Evolutionary conservation across 2,113 vertebrate genomes (phyloP), one percentile per base, ranked within the genome.

Genomic region (Phocoena sinus): DNA sequence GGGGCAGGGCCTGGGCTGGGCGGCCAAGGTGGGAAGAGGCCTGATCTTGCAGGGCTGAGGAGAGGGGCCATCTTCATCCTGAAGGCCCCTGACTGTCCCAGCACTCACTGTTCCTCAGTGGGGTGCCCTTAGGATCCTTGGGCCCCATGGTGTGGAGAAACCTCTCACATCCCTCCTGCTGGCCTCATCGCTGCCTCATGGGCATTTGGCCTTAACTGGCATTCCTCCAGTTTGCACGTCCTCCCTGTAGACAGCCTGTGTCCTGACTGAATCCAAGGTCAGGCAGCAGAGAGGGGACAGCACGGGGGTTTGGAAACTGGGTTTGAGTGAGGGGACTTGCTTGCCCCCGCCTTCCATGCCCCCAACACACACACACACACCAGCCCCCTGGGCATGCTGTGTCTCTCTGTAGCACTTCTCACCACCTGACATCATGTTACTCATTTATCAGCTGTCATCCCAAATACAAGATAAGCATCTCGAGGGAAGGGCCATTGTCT

Each of bases 101-200:
- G 44, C 26, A 62, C 47, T 53, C 0, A 1, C 23, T 7, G 33
- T 2, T 13, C 31, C 74, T 13, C 33, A 11, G 8, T 12, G 20
- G 15, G 50, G 5, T 7, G 73, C 60, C 71, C 28, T 38, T 9
- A 23, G 58, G n/a, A 53, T 3, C 31, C 87, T 3, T 4, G 5
- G 7, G 4, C 18, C 33, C 44, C 6, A 5, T 6, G 26, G 3
- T 21, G 15, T 2, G 21, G 25, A 8, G 73, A 86, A 71, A 28
- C 6, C 11, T 33, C 74, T 62, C 2, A 0, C 26, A 41, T 33
- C 33, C 74, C n/a, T 12, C 0, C 74, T 11, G 26, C 80, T 2
- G 0, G n/a, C 38, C 68, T 33, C 3, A 0, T 38, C 1, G 0
- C 23, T 13, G 13, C 41, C 26, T 7, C 0, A 0, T 1, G 36